phyloP scores from a whole-genome alignment of 2,888 invertebrate genomes.

The Meiosimyza decipiens region DNA sequence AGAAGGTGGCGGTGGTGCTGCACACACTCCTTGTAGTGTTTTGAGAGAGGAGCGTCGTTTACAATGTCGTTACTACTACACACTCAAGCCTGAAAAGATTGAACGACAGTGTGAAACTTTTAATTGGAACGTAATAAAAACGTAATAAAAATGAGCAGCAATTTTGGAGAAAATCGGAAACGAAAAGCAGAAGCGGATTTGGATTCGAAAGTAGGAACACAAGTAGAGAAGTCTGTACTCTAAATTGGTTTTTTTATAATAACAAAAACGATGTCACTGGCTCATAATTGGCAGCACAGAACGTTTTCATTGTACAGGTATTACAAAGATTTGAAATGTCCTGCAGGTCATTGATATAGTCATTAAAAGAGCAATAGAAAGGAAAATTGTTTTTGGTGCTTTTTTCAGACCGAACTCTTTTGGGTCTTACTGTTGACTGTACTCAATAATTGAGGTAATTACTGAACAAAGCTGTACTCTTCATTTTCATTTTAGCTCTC shows the following conservation, averaged over 20 bases:
- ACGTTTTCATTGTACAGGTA: not conserved
- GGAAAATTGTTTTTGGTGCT: not conserved
- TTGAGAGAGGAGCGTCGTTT: not conserved
- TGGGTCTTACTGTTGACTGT: too few relatives aligned
- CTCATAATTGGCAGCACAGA: conserved; percentile 9
- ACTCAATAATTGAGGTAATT: too few relatives aligned
- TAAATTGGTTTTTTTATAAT: not conserved
- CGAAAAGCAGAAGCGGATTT: not conserved
- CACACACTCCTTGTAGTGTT: too few relatives aligned
- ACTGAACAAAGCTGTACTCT: too few relatives aligned
- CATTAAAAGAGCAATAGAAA: not conserved
- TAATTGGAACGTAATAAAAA: conserved; percentile 21
- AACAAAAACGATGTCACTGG: not conserved
- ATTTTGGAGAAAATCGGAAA: not conserved
- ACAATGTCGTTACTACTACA: conserved; percentile 6
- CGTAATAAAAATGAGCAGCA: not conserved
- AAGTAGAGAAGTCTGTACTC: not conserved
- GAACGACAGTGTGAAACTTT: not conserved
- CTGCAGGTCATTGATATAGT: too few relatives aligned
- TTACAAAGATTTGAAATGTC: too few relatives aligned
- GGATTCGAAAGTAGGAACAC: conserved; percentile 7
- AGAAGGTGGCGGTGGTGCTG: too few relatives aligned
- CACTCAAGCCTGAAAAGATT: not conserved
- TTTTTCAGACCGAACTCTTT: too few relatives aligned
- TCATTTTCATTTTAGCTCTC: too few relatives aligned